Evolutionary conservation across 2,113 vertebrate genomes (phyloP), one percentile per base, ranked within the genome.

Genomic region (Ceyx margarethae): DNA sequence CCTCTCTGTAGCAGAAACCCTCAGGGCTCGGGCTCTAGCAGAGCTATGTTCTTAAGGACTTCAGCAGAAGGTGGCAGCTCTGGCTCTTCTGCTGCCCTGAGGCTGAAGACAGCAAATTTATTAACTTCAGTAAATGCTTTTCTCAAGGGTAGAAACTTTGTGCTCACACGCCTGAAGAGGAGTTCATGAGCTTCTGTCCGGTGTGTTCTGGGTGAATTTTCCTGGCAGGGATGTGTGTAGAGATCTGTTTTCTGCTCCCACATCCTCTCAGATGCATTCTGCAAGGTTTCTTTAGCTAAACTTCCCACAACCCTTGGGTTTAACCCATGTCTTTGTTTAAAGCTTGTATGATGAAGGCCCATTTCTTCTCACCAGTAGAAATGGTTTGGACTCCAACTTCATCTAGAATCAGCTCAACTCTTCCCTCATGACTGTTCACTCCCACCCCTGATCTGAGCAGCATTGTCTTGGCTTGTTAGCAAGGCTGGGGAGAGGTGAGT

Each of bases 201-300:
- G 12, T 3, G 37, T 8, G 28, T 20, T 51, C 14, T 1, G 40
- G 42, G 68, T 37, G 83, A 28, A 18, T 74, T 92, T 46, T n/a
- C 73, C 83, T 4, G 2, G 5, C 3, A 0, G 3, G 5, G 29
- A 2, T 13, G 2, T 1, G 31, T 9, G 42, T 40, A 29, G 1
- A 5, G 11, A 6, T 71, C 45, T 35, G 3, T 26, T 42, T 79
- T 35, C 57, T 43, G 25, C 69, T 73, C 22, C 65, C 14, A 0
- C 26, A 7, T 4, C 9, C 17, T 21, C 64, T 48, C 31, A 3
- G 28, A 17, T 3, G 2, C 11, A 0, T 18, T 61, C 46, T 42
- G 33, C 19, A 3, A 33, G 28, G 15, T 43, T 33, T 25, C 71
- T 68, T n/a, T 2, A 31, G 17, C 62, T 54, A 14, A 29, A 46